Conservation (phyloP, 2,888 invertebrate genomes). For the Morinoia aosen region DNA sequence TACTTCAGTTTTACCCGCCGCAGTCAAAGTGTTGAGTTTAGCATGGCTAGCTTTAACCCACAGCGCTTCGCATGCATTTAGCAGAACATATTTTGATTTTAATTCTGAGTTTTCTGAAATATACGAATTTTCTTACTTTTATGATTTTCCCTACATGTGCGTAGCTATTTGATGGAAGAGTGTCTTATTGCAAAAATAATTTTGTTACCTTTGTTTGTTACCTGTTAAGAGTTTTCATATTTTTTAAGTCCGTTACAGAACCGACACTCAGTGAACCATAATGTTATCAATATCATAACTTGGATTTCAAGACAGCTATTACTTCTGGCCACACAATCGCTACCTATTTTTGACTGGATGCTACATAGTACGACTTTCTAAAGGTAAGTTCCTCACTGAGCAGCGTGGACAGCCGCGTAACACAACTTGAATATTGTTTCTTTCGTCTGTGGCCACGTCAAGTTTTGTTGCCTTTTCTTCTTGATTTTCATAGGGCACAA, state of each 20-base stretch:
- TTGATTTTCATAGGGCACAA: too few relatives aligned
- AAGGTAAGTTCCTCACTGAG: background rate
- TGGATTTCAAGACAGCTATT: background rate
- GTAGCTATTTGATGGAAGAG: background rate
- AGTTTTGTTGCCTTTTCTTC: too few relatives aligned
- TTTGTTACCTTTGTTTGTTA: background rate
- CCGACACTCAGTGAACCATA: background rate
- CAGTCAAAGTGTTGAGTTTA: too few relatives aligned
- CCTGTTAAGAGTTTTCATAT: background rate
- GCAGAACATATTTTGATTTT: too few relatives aligned
- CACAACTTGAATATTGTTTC: background rate
- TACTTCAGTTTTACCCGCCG: too few relatives aligned
- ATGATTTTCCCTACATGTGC: too few relatives aligned
- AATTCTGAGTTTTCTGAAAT: too few relatives aligned
- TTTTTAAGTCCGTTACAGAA: background rate
- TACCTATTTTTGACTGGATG: background rate
- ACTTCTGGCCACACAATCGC: background rate
- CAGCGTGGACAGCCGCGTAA: background rate
- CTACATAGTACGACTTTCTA: background rate
- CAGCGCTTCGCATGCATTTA: too few relatives aligned
- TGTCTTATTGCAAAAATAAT: background rate
- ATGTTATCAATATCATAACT: background rate
- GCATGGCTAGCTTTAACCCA: too few relatives aligned
- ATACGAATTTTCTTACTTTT: too few relatives aligned
- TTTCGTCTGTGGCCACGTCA: background rate